Base-by-base conservation (phyloP, 2,888 invertebrate species). In the Hirudinaria manillensis region DNA sequence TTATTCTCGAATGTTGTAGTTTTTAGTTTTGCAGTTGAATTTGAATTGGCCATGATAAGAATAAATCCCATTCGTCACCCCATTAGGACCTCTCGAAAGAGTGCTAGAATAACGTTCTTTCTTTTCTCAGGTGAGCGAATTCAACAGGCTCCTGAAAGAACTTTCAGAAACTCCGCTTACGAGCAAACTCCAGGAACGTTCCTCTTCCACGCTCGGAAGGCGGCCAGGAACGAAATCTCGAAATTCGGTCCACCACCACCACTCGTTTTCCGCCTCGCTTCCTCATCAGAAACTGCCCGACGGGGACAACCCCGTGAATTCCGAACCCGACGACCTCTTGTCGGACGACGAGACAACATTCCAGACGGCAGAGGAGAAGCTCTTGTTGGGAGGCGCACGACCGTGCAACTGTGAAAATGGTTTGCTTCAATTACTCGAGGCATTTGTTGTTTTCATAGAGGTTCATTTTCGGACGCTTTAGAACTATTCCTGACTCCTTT, bases 111-210 rank as follows among this genome's bases (percentile, higher is more conserved):
- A 24, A 56, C 61, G 21, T 27, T 29, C 24, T 27, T 61, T 29
- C 21, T 61, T 53, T 7, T 61, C 13, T 3, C 19, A 68, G 68
- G 68, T 68, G 6, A 68, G 68, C 68, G 68, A 68, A 36, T 68
- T 68, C 36, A 68, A 68, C 27, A 68, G 36, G 16, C 34, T 68
- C 32, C 36, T 68, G 36, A 68, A 32, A 34, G 68, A 68, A 21
- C 68, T 68, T n/a, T 32, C 68, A 10, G n/a, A 24, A 29, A 68
- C 32, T 32, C 61, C 61, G 7, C 24, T 61, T 7, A 61, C 61
- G 24, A 29, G n/a, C 24, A 61, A 61, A 21, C 21, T 53, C 21
- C 21, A 13, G 13, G 21, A 13, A 27, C 61, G 61, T 29, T 27
- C 61, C 29, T 29, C 29, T 16, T 27, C 24, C 3, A 29, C 24